Conservation (phyloP, 2,888 invertebrate genomes). For the Epinotia demarniana region DNA sequence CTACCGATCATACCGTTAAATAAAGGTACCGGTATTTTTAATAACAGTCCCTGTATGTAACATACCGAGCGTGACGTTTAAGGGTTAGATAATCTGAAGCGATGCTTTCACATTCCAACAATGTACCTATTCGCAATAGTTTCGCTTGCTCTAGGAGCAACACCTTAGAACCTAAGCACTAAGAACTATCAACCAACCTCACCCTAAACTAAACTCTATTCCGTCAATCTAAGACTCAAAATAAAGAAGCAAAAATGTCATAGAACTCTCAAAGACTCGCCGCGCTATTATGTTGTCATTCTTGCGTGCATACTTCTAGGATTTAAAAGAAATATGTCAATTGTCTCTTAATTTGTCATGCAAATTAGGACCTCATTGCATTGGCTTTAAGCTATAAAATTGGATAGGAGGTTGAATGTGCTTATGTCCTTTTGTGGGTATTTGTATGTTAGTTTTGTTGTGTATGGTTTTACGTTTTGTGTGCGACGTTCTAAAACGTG, state of each 20-base stretch:
- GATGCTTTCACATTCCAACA: too few species aligned
- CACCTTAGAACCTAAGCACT: slow-evolving; percentile 4
- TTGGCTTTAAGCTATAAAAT: background rate
- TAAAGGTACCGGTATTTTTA: too few species aligned
- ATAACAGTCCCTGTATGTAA: too few species aligned
- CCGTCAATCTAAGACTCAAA: slow-evolving; percentile 12
- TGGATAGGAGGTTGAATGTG: background rate
- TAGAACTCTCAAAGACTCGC: slow-evolving; percentile 46
- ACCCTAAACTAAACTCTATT: slow-evolving; percentile 8
- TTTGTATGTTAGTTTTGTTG: slow-evolving; percentile 7
- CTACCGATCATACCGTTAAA: too few species aligned
- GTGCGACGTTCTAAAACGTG: slow-evolving; percentile 24
- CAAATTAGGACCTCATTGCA: background rate
- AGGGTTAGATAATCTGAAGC: too few species aligned
- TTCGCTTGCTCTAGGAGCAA: slow-evolving; percentile 27
- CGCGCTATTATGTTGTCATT: slow-evolving; percentile 50
- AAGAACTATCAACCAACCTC: background rate
- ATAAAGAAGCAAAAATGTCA: background rate
- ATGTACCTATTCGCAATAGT: slow-evolving; percentile 7
- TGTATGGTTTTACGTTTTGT: slow-evolving; percentile 26
- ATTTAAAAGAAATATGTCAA: background rate
- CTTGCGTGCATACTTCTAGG: slow-evolving; percentile 35
- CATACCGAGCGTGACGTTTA: too few species aligned
- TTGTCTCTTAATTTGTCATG: background rate
- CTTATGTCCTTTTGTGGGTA: slow-evolving; percentile 1